Conservation (phyloP, 2,888 invertebrate genomes). For the Zeuzera pyrina region DNA sequence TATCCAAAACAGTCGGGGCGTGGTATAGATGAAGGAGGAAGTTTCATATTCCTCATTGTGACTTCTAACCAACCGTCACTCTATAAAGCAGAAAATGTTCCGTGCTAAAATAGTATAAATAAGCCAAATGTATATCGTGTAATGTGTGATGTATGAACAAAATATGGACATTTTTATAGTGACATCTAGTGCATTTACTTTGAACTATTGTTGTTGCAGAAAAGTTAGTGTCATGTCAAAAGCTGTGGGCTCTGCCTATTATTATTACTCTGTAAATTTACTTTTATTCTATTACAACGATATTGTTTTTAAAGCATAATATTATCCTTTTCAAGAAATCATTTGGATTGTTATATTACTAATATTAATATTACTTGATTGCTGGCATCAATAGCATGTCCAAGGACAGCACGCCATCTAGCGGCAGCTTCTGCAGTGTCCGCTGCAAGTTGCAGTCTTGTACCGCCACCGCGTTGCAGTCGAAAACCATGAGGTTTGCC, state of each 20-base stretch:
- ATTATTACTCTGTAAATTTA: no score
- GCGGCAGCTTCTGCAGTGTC: slow-evolving; percentile 81
- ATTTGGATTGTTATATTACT: slow-evolving; percentile 3
- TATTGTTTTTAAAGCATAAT: no score
- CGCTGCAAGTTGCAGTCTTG: slow-evolving; percentile 84
- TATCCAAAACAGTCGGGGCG: slow-evolving; percentile 95
- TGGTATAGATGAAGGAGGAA: slow-evolving; percentile 84
- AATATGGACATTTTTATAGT: no score
- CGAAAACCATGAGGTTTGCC: slow-evolving; percentile 81
- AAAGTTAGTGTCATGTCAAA: no score
- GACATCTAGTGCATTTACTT: no score
- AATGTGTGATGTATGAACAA: not conserved
- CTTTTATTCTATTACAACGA: no score
- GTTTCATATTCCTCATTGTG: slow-evolving; percentile 84
- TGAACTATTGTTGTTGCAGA: no score
- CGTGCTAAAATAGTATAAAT: slow-evolving; percentile 1
- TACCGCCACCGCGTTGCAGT: slow-evolving; percentile 79
- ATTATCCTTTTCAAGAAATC: not conserved
- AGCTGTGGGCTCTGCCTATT: no score
- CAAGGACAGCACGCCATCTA: slow-evolving; percentile 85
- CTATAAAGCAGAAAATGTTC: slow-evolving; percentile 26
- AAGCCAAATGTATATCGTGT: not conserved
- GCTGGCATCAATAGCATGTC: slow-evolving; percentile 83
- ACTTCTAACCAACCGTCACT: slow-evolving; percentile 70
- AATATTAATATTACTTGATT: slow-evolving; percentile 70